phyloP scores from a whole-genome alignment of 53 echinoderm and acorn worm species.

The Mesocentrotus franciscanus region DNA sequence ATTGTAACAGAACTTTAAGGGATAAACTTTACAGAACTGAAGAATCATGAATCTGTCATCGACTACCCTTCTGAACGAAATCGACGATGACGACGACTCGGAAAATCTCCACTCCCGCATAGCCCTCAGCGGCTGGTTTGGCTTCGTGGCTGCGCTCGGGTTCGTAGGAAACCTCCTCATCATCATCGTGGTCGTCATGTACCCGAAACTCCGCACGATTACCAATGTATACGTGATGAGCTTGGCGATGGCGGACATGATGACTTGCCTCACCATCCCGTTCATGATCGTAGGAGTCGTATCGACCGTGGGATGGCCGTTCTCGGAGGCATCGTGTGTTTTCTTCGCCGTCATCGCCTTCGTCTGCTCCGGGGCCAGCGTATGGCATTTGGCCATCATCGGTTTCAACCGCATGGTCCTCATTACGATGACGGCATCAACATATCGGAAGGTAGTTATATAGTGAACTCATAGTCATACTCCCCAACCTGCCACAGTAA shows the following conservation, averaged over 20 bases:
- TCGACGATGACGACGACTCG: background rate
- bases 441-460: constrained; percentile 59
- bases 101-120: background rate
- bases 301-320: constrained; percentile 43
- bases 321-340: constrained; percentile 18
- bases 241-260: constrained; percentile 32
- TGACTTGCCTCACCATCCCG: constrained; percentile 23
- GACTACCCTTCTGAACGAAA: background rate
- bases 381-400: constrained; percentile 47
- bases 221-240: constrained; percentile 52
- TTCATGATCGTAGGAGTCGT: constrained; percentile 25
- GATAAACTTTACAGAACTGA: background rate
- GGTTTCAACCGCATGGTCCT: constrained; percentile 54
- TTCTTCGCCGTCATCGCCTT: constrained; percentile 26
- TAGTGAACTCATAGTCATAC: too few species aligned
- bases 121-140: constrained; percentile 36
- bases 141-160: constrained; percentile 13
- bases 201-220: constrained; percentile 52
- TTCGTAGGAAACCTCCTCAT: constrained; percentile 60
- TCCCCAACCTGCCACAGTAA: too few species aligned
- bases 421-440: constrained; percentile 16
- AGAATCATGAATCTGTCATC: background rate
- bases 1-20: background rate
- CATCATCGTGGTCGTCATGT: constrained; percentile 27
- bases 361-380: constrained; percentile 24